phyloP scores from a whole-genome alignment of 1,140 invertebrate species.

The Aphis craccivora region DNA sequence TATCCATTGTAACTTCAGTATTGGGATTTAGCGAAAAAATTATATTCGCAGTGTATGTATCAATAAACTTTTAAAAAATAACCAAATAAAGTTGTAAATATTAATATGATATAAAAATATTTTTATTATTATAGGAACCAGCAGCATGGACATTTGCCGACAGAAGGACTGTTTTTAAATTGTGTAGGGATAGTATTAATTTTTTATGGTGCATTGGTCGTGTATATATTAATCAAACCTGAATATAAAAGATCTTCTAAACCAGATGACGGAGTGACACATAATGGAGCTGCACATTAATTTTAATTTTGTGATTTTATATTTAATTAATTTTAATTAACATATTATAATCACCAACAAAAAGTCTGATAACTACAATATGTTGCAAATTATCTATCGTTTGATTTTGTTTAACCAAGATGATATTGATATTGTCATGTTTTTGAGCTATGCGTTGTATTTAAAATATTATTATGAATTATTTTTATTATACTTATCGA shows the following conservation, averaged over 20 bases:
- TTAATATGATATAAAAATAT: not conserved
- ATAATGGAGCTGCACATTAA: not conserved
- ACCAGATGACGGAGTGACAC: slow-evolving; percentile 72
- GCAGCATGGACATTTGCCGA: not conserved
- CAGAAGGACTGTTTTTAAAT: slow-evolving; percentile 77
- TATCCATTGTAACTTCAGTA: slow-evolving; percentile 74
- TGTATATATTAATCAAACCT: slow-evolving; percentile 77
- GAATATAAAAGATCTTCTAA: slow-evolving; percentile 75
- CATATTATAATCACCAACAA: not conserved
- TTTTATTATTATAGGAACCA: slow-evolving; percentile 11
- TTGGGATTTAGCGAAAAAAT: slow-evolving; percentile 87
- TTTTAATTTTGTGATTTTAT: not conserved
- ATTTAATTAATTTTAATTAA: not conserved
- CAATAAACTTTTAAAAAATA: not conserved
- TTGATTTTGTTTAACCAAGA: not conserved
- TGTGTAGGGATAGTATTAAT: slow-evolving; percentile 76
- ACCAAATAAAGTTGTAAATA: not conserved
- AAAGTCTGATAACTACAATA: not conserved
- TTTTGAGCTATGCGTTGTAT: not conserved
- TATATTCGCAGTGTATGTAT: slow-evolving; percentile 70
- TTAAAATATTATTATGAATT: not conserved
- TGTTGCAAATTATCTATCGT: not conserved
- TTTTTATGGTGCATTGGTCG: slow-evolving; percentile 74
- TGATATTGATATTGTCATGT: not conserved
- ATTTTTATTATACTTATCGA: not conserved